Base-by-base conservation (phyloP, 1,140 invertebrate genomes). In the Pseudachorutes palmiensis region DNA sequence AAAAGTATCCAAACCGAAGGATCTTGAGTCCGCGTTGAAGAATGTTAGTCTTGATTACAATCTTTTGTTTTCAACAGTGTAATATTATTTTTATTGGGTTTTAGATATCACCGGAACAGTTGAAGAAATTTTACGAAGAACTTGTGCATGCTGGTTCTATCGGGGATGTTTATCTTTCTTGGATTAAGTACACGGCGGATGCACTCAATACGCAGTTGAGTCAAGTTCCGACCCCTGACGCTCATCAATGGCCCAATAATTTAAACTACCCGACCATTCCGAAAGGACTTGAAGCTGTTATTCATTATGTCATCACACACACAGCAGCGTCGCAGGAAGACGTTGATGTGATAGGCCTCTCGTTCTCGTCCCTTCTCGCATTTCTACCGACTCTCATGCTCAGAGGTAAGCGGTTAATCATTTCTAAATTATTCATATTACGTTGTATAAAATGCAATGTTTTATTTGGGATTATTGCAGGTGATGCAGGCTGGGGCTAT, bases 101-200 rank as follows among this genome's bases (percentile, higher is more conserved):
- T 30, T 49, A 72, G 71, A 60, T 72, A 14, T 59, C 68, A 26
- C 16, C 59, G 3, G 32, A 59, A 12, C 65, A 70, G 24, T 61
- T 72, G 24, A n/a, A 49, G 9, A 55, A 32, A 9, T 74, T 74
- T 57, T 74, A 63, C 33, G 51, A 70, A 3, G 68, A 74, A 61
- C 60, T 74, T 1, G 66, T 41, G 61, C 45, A 59, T 26, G 68
- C 69, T 28, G 72, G 68, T 5, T 62, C 67, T 0, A 26, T 30
- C 1, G 70, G 67, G 24, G 72, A 74, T 58, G 69, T 69, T 19
- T 69, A 70, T 57, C 62, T 71, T 12, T 71, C 72, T 9, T 74
- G 72, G 72, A 74, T 74, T 16, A 71, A 70, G 65, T 74, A 74
- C 32, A 64, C 65, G 19, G 72, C 72, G 0, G 72, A 71, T 60